Base-by-base conservation (phyloP, 2,888 invertebrate genomes). In the Cremastinae sp. region DNA sequence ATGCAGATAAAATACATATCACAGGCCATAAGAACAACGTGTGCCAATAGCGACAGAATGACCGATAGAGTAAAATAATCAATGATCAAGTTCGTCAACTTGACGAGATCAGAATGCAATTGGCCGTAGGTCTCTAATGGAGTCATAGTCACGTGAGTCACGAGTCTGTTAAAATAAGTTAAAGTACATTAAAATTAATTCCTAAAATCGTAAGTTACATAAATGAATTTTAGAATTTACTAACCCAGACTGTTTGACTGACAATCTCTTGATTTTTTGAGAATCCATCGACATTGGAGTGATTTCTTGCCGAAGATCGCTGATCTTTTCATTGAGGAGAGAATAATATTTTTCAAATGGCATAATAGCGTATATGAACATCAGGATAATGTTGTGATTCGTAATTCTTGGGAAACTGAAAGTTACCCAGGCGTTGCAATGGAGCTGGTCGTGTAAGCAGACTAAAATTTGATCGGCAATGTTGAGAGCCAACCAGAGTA, bases 51-150 rank as follows among this genome's bases (percentile, higher is more conserved):
- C n/a, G 61, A 10, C 2, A 75, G 18, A 22, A 70, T 54, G 28
- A 78, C 8, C 36, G 74, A 59, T 9, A 76, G 18, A n/a, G 75
- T 59, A 12, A 62, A 71, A 34, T 62, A 74, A n/a, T 76, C 43
- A 0, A 70, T 64, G 14, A 75, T 41, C 16, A 49, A 49, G 38
- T 34, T 53, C 12, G 61, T 28, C 8, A 74, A 41, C n/a, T 73
- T 47, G n/a, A 69, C 34, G 4, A 78, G 70, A 49, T 78, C 73
- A 0, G 64, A 47, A 22, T 78, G 70, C 9, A 78, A 53, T 43
- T 66, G 70, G 28, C 62, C 66, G 49, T 58, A 70, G n/a, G 49
- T 49, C 53, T 62, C 64, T 22, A 78, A 47, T 8, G 58, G 47
- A 34, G 28, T 43, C 3, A 20, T 36, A 22, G 16, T 51, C 12